Percentiles rank a stretch among this genome's conserved stretches.
phyloP scores from a whole-genome alignment of 2,113 vertebrate species.

The Nyctereutes procyonoides region DNA sequence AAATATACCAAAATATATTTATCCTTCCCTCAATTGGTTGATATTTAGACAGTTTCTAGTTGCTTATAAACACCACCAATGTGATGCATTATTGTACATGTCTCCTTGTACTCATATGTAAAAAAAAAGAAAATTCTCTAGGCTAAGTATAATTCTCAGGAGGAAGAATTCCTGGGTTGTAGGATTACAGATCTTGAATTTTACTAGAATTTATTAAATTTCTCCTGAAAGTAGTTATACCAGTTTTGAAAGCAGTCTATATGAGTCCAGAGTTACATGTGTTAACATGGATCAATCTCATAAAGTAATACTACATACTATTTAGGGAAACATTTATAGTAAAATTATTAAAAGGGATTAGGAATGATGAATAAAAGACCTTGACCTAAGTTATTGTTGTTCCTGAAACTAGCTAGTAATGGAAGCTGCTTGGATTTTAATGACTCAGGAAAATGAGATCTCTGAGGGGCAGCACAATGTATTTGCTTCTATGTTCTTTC shows the following conservation, averaged over 20 bases:
- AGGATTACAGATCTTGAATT: not conserved
- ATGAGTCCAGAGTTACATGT: not conserved
- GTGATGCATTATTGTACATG: not conserved
- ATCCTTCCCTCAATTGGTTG: not conserved
- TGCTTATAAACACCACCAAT: not conserved
- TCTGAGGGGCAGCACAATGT: not conserved
- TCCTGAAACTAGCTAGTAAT: not conserved
- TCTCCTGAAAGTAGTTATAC: not conserved
- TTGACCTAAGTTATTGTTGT: not conserved
- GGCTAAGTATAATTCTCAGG: not conserved
- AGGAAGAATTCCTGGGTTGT: not conserved
- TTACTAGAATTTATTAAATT: constrained; percentile 47
- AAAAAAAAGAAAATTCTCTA: not conserved
- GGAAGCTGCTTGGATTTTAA: not conserved
- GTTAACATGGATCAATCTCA: not conserved
- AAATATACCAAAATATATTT: not conserved
- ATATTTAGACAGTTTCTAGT: not conserved
- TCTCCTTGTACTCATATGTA: not conserved
- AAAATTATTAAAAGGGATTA: not conserved
- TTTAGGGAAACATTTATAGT: not conserved
- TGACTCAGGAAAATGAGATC: not conserved
- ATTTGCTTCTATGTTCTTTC: constrained; percentile 13
- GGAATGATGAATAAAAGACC: not conserved
- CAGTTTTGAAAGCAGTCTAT: not conserved
- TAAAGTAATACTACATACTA: not conserved